Conservation (phyloP, 2,113 vertebrate genomes). For the Meleagris gallopavo region DNA sequence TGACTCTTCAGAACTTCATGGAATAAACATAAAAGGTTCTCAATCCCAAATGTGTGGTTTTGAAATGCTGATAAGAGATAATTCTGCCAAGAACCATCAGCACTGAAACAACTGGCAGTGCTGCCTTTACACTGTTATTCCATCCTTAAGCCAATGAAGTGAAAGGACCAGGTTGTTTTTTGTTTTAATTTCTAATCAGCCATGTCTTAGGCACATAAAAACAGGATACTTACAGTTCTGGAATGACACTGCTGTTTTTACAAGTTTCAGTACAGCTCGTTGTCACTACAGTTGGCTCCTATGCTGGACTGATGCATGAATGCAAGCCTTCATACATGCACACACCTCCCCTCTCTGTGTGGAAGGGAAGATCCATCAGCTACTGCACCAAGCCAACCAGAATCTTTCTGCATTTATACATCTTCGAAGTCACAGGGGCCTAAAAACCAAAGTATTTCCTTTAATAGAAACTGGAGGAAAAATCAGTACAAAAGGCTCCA, state of each 20-base stretch:
- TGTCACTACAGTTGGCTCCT: neutral
- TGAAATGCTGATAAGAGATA: conserved; percentile 37
- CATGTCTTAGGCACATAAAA: neutral
- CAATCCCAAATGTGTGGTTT: neutral
- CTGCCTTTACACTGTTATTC: conserved; percentile 28
- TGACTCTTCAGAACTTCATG: neutral
- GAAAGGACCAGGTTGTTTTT: neutral
- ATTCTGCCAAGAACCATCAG: conserved; percentile 1
- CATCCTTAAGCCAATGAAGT: neutral
- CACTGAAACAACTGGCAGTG: neutral
- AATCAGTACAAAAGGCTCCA: neutral
- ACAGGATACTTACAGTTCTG: conserved; percentile 46
- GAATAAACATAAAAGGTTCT: conserved; percentile 27
- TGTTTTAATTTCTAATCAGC: conserved; percentile 43
- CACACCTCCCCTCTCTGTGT: neutral
- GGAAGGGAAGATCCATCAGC: neutral
- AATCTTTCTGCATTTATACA: neutral
- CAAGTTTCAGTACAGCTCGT: neutral
- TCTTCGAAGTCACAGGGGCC: neutral
- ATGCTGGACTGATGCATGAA: neutral
- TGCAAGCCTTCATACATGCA: accelerated
- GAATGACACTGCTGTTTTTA: conserved; percentile 23
- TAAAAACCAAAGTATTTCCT: neutral
- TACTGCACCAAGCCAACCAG: neutral
- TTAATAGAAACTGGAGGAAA: neutral